Evolutionary conservation across 2,113 vertebrate genomes (phyloP).

Genomic region (Psittacula cyanocephala): DNA sequence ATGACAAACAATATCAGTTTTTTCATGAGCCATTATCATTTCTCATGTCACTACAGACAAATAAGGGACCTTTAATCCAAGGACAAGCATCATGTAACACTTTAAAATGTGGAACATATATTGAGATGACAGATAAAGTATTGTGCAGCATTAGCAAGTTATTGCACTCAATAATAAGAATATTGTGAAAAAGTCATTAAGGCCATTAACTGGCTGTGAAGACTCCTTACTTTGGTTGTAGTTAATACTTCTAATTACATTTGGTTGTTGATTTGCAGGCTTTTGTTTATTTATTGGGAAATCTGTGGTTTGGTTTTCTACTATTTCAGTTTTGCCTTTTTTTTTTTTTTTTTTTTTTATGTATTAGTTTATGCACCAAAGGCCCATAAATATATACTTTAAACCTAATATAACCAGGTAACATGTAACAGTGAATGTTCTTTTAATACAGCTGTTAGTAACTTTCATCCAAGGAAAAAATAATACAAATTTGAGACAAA

Average conservation of each 20-base stretch:
- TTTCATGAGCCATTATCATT: constrained; percentile 23
- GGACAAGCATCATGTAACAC: constrained; percentile 2
- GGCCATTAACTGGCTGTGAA: not conserved
- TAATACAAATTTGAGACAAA: not conserved
- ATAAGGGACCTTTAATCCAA: constrained; percentile 54
- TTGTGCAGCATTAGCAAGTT: not conserved
- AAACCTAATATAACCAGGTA: not conserved
- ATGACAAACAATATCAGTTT: constrained; percentile 46
- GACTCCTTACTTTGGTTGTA: not conserved
- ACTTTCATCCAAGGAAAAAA: not conserved
- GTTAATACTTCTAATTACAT: not conserved
- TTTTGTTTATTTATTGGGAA: not conserved
- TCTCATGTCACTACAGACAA: constrained; percentile 52
- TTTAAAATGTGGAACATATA: not conserved
- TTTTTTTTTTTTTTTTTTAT: not conserved
- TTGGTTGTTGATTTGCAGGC: not conserved
- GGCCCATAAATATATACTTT: not conserved
- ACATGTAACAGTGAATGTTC: not conserved
- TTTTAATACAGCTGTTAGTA: not conserved
- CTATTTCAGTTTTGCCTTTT: not conserved
- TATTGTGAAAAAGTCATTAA: not conserved
- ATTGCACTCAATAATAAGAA: not conserved
- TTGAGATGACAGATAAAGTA: not conserved
- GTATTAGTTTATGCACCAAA: not conserved
- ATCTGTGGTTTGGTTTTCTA: not conserved